Percentiles rank a stretch among this genome's conserved stretches.
Evolutionary conservation across 2,797 vertebrate species (phyloP).

Genomic region (Antennarius maculatus): DNA sequence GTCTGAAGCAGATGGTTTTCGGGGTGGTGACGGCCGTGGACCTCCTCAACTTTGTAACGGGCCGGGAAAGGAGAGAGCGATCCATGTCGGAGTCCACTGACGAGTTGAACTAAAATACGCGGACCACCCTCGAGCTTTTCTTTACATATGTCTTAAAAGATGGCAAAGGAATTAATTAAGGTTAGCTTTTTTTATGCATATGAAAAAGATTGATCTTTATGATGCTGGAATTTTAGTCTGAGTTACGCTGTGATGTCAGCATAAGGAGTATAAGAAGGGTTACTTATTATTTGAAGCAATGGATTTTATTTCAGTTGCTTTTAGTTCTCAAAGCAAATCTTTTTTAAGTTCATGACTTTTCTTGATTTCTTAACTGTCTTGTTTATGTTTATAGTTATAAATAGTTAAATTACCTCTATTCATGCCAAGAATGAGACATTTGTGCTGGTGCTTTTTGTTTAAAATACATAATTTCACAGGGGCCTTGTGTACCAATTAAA

Average conservation of each 20-base stretch:
- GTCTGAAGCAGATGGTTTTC: constrained; percentile 90
- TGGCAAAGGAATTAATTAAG: constrained; percentile 15
- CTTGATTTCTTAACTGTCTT: constrained; percentile 1
- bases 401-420: too few species aligned
- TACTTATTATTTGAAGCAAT: constrained; percentile 25
- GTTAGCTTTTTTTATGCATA: constrained; percentile 10
- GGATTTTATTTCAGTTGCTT: constrained; percentile 29
- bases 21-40: constrained; percentile 95
- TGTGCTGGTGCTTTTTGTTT: constrained; percentile 25
- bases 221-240: constrained; percentile 29
- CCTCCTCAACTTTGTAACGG: constrained; percentile 91
- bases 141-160: background rate
- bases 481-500: constrained; percentile 33
- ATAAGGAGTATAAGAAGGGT: background rate
- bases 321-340: constrained; percentile 15
- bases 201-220: background rate
- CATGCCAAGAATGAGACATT: background rate
- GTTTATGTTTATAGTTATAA: constrained; percentile 25
- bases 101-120: constrained; percentile 46
- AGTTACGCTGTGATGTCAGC: background rate
- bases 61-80: constrained; percentile 76
- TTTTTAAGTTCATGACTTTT: constrained; percentile 39
- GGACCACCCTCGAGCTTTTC: constrained; percentile 5
- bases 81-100: constrained; percentile 78
- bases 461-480: constrained; percentile 27